Percentiles rank a stretch among this genome's conserved stretches.
Conservation (phyloP, 2,888 invertebrate genomes). For the Tachina grossa region DNA sequence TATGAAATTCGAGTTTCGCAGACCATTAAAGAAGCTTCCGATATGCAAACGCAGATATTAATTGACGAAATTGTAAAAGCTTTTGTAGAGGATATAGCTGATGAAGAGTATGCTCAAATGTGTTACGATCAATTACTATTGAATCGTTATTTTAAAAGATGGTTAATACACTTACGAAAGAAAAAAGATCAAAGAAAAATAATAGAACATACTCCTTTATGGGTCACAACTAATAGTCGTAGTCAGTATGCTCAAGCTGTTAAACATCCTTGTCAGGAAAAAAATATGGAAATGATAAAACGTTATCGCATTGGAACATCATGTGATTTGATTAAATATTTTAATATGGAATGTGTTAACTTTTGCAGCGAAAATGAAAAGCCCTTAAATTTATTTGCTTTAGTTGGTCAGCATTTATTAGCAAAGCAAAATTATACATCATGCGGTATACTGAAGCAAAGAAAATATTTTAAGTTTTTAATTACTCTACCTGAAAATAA, state of each 20-base stretch:
- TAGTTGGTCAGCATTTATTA: constrained; percentile 72
- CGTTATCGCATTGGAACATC: constrained; percentile 83
- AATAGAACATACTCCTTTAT: constrained; percentile 84
- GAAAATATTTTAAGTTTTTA: constrained; percentile 78
- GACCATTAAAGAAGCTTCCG: constrained; percentile 8
- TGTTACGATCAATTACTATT: constrained; percentile 79
- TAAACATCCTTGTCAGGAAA: constrained; percentile 82
- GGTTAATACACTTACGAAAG: constrained; percentile 82
- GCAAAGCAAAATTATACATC: constrained; percentile 61
- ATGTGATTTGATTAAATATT: constrained; percentile 76
- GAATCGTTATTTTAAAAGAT: constrained; percentile 82
- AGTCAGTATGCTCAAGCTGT: constrained; percentile 78
- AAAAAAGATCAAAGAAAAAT: constrained; percentile 83
- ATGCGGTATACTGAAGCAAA: constrained; percentile 73
- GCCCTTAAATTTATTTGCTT: constrained; percentile 76
- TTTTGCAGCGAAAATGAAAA: constrained; percentile 67
- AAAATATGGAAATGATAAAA: constrained; percentile 83
- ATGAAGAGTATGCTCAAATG: constrained; percentile 79
- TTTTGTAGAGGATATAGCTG: constrained; percentile 74
- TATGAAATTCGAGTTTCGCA: constrained; percentile 57
- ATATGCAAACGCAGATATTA: constrained; percentile 51
- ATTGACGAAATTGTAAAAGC: constrained; percentile 68
- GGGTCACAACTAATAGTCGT: constrained; percentile 82
- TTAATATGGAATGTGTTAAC: constrained; percentile 52
- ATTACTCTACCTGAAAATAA: constrained; percentile 76